These are phyloP conservation scores for Pelecanus crispus DNA, from an alignment of 2,113 vertebrate genomes.

Conservation along the genomic window DNA sequence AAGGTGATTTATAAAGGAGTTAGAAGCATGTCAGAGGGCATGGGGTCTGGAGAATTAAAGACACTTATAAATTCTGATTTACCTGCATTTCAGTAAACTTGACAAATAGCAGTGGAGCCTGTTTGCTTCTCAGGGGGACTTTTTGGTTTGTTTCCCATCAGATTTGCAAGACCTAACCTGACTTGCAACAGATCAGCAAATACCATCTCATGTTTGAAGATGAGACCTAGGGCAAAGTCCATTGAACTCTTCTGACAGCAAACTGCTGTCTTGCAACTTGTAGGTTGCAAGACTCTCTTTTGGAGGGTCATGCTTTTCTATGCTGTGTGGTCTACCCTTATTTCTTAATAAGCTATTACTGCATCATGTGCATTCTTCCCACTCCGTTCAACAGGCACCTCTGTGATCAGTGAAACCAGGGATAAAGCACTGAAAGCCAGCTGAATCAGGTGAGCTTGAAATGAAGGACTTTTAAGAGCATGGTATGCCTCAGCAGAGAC, in stretches of 20 bases:
- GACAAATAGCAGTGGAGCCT: background rate
- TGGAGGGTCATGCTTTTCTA: background rate
- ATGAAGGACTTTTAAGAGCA: background rate
- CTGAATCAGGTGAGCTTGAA: background rate
- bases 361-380: accelerated
- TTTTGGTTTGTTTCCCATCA: background rate
- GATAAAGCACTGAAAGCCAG: background rate
- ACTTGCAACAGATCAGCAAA: background rate
- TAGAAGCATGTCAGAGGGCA: background rate
- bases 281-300: background rate
- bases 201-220: background rate
- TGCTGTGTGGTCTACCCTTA: background rate
- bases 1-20: background rate
- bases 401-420: background rate
- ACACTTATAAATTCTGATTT: background rate
- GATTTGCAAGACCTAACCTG: background rate
- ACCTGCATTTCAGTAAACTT: background rate
- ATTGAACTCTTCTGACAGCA: background rate
- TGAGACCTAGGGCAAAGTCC: background rate
- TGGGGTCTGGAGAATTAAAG: background rate
- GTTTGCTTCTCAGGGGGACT: background rate
- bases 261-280: background rate
- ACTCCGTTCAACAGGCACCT: background rate
- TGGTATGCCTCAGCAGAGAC: background rate
- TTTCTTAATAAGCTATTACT: background rate